Evolutionary conservation across 2,113 vertebrate species (phyloP).

Genomic region (Maccullochella peelii): DNA sequence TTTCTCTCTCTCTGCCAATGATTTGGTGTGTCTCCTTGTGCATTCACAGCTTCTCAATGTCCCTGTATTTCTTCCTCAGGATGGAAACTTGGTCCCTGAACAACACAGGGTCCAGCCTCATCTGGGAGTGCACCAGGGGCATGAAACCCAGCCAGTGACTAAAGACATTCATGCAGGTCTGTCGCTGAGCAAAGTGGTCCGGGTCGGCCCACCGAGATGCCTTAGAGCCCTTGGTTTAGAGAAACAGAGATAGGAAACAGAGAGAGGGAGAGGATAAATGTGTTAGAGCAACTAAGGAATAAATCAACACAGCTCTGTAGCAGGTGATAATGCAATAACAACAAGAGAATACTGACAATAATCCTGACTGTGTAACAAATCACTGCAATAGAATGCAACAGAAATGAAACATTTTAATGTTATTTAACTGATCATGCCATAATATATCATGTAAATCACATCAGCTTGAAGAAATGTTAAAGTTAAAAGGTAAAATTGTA

Average conservation of each 20-base stretch:
- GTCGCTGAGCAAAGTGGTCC: slow-evolving; percentile 87
- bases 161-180: slow-evolving; percentile 87
- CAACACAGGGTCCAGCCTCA: slow-evolving; percentile 86
- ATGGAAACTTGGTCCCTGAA: slow-evolving; percentile 89
- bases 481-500: background rate
- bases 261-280: background rate
- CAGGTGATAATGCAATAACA: background rate
- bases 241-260: slow-evolving; percentile 4
- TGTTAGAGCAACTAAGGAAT: background rate
- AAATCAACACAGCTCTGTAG: background rate
- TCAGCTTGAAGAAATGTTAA: background rate
- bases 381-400: no score
- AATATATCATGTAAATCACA: background rate
- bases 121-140: slow-evolving; percentile 86
- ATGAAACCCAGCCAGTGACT: slow-evolving; percentile 85
- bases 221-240: slow-evolving; percentile 80
- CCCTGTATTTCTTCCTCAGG: slow-evolving; percentile 86
- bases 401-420: background rate
- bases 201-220: slow-evolving; percentile 87
- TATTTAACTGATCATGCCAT: background rate
- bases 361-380: background rate
- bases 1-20: background rate
- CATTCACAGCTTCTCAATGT: slow-evolving; percentile 85
- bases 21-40: slow-evolving; percentile 1
- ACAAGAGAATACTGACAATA: background rate